Conservation (phyloP, 1,140 invertebrate genomes). For the Lucilia cuprina region DNA sequence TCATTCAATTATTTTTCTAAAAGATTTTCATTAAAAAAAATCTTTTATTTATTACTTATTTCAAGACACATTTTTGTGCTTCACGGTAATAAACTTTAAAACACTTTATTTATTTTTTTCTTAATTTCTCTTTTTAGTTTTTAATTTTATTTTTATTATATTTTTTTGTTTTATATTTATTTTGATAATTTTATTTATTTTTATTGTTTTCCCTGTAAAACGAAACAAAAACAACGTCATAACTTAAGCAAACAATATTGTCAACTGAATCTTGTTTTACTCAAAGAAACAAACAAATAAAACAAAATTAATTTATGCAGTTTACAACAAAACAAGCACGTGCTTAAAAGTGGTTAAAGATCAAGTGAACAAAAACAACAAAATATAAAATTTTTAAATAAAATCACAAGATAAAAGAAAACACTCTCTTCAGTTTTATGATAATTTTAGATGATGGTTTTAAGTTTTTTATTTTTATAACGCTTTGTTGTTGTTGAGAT, state of each 20-base stretch:
- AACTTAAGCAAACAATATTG: not conserved
- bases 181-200: not conserved
- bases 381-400: not conserved
- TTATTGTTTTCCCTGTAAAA: not conserved
- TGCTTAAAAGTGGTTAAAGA: not conserved
- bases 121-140: not conserved
- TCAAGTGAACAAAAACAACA: not conserved
- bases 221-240: constrained; percentile 6
- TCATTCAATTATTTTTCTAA: not conserved
- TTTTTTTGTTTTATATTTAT: not conserved
- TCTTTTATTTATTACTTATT: not conserved
- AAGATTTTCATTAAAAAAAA: not conserved
- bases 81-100: not conserved
- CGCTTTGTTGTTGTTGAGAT: not conserved
- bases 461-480: not conserved
- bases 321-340: not conserved
- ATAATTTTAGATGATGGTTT: not conserved
- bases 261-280: not conserved
- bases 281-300: not conserved
- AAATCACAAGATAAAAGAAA: not conserved
- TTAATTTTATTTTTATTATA: not conserved
- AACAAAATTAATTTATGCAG: not conserved
- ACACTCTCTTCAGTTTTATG: not conserved
- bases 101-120: not conserved
- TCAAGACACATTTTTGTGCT: not conserved